phyloP scores from a whole-genome alignment of 2,113 vertebrate genomes.

The Cichladusa arquata region DNA sequence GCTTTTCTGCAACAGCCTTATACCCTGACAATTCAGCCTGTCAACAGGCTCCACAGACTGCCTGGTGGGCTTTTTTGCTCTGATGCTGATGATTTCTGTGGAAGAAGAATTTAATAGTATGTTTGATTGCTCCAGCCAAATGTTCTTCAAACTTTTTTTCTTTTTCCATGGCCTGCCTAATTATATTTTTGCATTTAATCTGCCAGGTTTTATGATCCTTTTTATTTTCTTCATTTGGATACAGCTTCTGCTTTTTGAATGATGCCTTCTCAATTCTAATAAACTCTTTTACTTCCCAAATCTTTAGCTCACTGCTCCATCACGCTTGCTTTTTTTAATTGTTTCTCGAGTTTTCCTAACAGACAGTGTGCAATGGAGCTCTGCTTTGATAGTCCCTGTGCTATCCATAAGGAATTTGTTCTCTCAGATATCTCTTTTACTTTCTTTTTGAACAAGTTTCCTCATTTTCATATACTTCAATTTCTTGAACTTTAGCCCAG shows the following conservation, averaged over 20 bases:
- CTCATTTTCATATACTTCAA: not conserved
- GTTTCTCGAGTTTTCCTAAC: not conserved
- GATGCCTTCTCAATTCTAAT: slow-evolving; percentile 43
- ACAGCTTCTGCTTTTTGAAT: slow-evolving; percentile 62
- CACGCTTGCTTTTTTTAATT: not conserved
- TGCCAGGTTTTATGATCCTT: slow-evolving; percentile 57
- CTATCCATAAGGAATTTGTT: not conserved
- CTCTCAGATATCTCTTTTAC: not conserved
- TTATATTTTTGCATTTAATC: slow-evolving; percentile 51
- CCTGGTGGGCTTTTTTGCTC: not conserved
- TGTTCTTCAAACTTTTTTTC: not conserved
- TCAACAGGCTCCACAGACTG: not conserved
- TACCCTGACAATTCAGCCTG: not conserved
- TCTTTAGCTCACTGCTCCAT: not conserved
- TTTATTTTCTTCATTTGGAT: slow-evolving; percentile 64
- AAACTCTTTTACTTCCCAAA: slow-evolving; percentile 16
- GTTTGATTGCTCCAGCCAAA: slow-evolving; percentile 19
- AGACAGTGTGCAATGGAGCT: not conserved
- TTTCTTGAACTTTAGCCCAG: not conserved
- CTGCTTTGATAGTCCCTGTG: not conserved
- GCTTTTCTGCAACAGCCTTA: not conserved
- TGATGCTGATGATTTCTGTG: not conserved
- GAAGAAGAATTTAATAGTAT: not conserved
- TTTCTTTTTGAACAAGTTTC: not conserved
- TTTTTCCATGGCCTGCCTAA: not conserved